Conservation (phyloP, 23 tunicate species). For the Trididemnum nubilum region DNA sequence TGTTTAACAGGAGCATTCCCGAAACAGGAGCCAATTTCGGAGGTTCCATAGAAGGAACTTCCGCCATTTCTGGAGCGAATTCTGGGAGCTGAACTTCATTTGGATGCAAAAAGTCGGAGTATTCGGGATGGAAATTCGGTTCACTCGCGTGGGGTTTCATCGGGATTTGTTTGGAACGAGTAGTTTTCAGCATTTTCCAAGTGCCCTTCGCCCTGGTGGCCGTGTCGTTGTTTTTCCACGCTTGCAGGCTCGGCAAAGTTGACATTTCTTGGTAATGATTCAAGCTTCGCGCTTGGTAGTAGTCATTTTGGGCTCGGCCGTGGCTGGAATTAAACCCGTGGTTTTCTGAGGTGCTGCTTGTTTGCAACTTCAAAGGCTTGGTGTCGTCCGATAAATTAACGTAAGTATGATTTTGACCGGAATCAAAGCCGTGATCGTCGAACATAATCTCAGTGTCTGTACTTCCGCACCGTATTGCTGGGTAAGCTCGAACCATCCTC, state of each 20-base stretch:
- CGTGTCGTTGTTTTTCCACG: constrained; percentile 18
- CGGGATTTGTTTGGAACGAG: constrained; percentile 8
- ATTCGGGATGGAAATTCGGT: constrained; percentile 7
- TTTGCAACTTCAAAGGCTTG: not conserved
- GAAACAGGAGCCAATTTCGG: constrained; percentile 66
- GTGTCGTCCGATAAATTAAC: constrained; percentile 34
- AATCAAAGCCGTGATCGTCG: not conserved
- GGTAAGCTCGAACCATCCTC: constrained; percentile 37
- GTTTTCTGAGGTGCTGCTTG: not conserved
- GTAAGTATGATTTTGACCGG: constrained; percentile 37
- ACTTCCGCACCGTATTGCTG: constrained; percentile 4
- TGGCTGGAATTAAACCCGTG: not conserved
- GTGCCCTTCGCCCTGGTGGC: constrained; percentile 44
- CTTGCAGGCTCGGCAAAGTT: not conserved
- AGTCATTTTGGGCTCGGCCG: not conserved
- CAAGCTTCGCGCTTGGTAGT: not conserved
- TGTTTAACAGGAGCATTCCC: constrained; percentile 44
- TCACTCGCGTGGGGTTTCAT: constrained; percentile 3
- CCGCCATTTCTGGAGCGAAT: not conserved
- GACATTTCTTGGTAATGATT: constrained; percentile 13
- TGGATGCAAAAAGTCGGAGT: not conserved
- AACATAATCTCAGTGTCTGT: not conserved
- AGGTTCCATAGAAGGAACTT: constrained; percentile 27
- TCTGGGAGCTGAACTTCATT: not conserved
- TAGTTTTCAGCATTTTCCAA: constrained; percentile 51